Evolutionary conservation across 2,113 vertebrate genomes (phyloP).

Genomic region (Himantopus leucocephalus): DNA sequence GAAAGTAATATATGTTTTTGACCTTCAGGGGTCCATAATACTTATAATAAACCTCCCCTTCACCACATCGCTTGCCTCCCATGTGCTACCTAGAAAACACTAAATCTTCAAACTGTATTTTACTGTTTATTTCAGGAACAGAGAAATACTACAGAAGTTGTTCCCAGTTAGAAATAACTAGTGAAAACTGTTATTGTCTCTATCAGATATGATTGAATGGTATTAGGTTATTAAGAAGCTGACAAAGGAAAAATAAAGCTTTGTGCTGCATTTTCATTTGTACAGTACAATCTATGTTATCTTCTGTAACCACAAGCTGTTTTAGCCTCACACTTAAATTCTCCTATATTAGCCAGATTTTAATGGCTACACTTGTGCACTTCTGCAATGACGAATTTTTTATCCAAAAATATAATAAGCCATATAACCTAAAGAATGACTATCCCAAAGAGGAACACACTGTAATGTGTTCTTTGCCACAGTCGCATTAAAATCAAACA

Average conservation of each 20-base stretch:
- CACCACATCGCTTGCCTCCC: background rate
- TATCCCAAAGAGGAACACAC: background rate
- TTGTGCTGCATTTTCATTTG: background rate
- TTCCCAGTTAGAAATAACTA: background rate
- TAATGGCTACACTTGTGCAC: background rate
- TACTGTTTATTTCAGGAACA: background rate
- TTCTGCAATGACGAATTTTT: background rate
- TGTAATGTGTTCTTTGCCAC: background rate
- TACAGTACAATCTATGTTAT: background rate
- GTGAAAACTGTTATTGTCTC: background rate
- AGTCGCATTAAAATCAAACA: background rate
- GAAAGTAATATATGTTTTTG: background rate
- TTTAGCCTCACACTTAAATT: background rate
- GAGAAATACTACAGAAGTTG: background rate
- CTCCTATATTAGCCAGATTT: background rate
- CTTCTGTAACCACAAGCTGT: background rate
- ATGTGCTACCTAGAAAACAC: background rate
- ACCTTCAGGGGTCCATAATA: background rate
- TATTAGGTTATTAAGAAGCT: background rate
- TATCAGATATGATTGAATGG: background rate
- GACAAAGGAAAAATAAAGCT: background rate
- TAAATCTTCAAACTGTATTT: background rate
- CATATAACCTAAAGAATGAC: background rate
- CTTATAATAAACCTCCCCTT: background rate
- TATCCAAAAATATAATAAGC: background rate